Base-by-base conservation (phyloP, 2,797 vertebrate genomes). In the Xiphorhynchus erythropygius region DNA sequence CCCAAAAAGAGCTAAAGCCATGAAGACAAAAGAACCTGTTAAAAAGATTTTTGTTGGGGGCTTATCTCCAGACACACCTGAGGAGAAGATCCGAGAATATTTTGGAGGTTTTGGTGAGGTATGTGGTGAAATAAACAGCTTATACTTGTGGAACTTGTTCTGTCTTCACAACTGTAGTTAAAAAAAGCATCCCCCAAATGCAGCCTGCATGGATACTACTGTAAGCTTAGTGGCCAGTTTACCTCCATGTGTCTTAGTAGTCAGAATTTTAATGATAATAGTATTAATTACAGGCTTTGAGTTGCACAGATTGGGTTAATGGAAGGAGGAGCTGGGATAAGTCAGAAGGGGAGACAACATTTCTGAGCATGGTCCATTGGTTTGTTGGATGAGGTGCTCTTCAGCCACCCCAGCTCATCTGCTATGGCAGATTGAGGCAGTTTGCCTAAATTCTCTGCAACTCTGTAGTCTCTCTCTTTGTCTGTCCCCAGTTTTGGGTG, bases 41-140 rank as follows among this genome's bases (percentile, higher is more conserved):
- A 99, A 99, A 98, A 99, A 99, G 98, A 99, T 99, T 96, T 99
- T 99, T 98, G 99, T 99, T 41, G 99, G 99, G 25, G 99, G 99
- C 42, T 98, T 99, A 95, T 99, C 99, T 97, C 99, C 99, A 88
- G 99, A 99, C 97, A 99, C 99, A 27, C 99, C 99, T 18, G 99
- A 99, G 89, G 99, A 99, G 94, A 99, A 99, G 98, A 99, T 99
- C 97, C 97, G 99, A 96, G 99, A 99, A 94, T 99, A 99, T 96
- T 99, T 99, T 89, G 98, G 98, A 97, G 98, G 97, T 88, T 99
- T 99, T 93, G 99, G 99, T 97, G 99, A 99, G 99, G 99, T 99
- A 98, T 7, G 80, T 94, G 81, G 53, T 86, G 55, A 63, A 86
- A 74, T 27, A 47, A 67, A 28, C 44, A 80, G 42, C 13, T 81